Evolutionary conservation across 2,888 invertebrate genomes (phyloP).

Genomic region (Xanthostigma xanthostigma): DNA sequence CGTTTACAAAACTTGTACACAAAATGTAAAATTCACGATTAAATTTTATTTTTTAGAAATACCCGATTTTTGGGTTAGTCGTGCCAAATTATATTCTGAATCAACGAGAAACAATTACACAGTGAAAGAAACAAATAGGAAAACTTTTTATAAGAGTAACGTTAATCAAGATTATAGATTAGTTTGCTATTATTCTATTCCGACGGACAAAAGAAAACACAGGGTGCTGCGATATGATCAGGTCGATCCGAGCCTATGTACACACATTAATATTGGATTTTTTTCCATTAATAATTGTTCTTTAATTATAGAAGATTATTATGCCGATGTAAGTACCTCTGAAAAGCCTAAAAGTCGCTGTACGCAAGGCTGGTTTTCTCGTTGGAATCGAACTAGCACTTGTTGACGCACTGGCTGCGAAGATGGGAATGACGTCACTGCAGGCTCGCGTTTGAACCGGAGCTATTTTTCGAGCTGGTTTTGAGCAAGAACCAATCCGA

Average conservation of each 20-base stretch:
- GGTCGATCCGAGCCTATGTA: conserved; percentile 60
- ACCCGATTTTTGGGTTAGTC: neutral
- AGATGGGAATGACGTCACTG: no score
- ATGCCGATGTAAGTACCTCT: conserved; percentile 11
- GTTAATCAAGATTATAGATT: conserved; percentile 20
- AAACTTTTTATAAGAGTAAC: neutral
- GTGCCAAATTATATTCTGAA: no score
- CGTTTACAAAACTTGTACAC: no score
- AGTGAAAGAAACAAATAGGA: neutral
- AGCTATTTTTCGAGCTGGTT: no score
- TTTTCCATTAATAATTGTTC: conserved; percentile 45
- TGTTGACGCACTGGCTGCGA: no score
- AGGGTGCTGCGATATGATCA: conserved; percentile 34
- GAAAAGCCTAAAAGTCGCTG: no score
- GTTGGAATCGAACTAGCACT: no score
- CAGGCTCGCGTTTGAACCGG: no score
- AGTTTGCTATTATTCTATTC: conserved; percentile 58
- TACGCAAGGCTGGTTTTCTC: no score
- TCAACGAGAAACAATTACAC: no score
- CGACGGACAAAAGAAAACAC: conserved; percentile 24
- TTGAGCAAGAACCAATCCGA: no score
- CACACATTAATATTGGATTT: conserved; percentile 71
- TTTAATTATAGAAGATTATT: conserved; percentile 34
- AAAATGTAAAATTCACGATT: no score
- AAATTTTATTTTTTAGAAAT: neutral